Evolutionary conservation across 2,888 invertebrate genomes (phyloP).

Genomic region (Entomobrya proxima): DNA sequence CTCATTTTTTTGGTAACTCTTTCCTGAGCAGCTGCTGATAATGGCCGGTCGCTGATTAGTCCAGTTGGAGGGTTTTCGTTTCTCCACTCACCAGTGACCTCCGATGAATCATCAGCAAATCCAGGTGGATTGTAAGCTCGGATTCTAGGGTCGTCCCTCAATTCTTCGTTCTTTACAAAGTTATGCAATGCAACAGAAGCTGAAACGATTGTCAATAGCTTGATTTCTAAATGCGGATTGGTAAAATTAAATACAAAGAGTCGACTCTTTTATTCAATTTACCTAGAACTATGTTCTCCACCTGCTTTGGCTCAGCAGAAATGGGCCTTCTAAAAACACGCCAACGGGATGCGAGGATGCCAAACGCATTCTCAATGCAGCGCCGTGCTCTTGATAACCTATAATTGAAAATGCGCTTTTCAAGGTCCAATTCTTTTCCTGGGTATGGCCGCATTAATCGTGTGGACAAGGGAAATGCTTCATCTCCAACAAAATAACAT

Average conservation of each 20-base stretch:
- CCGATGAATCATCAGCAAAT: neutral
- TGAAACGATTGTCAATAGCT: neutral
- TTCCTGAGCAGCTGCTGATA: constrained; percentile 20
- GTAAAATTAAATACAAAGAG: neutral
- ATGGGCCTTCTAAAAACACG: constrained; percentile 55
- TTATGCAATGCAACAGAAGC: constrained; percentile 27
- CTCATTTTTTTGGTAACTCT: constrained; percentile 25
- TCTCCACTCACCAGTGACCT: neutral
- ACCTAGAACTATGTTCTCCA: constrained; percentile 31
- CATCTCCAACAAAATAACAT: constrained; percentile 62
- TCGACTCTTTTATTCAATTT: neutral
- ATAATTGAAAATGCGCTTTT: constrained; percentile 68
- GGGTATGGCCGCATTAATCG: constrained; percentile 68
- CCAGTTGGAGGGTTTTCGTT: neutral
- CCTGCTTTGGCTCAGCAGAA: constrained; percentile 33
- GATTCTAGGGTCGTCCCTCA: neutral
- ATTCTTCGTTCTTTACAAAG: neutral
- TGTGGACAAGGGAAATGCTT: constrained; percentile 64
- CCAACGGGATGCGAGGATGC: constrained; percentile 63
- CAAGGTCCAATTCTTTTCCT: neutral
- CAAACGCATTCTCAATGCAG: constrained; percentile 69
- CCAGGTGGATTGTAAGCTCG: neutral
- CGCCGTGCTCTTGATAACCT: constrained; percentile 64
- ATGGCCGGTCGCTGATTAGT: neutral
- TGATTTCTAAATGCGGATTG: neutral